Percentiles rank a stretch among this genome's conserved stretches.
phyloP scores from a whole-genome alignment of 2,888 invertebrate species.

The Sphaeridia pumilis region DNA sequence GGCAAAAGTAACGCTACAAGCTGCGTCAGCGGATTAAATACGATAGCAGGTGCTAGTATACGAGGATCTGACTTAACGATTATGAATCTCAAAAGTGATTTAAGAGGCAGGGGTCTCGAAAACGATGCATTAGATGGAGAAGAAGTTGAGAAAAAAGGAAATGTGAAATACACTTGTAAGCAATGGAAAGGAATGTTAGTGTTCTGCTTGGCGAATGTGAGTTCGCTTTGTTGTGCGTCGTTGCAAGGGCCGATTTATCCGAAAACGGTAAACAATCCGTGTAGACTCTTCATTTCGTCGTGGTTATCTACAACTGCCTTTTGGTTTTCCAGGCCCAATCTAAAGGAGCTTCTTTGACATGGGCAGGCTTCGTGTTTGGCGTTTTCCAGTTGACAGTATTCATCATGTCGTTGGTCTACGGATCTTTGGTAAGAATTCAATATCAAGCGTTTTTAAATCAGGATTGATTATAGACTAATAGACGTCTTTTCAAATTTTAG shows the following conservation, averaged over 20 bases:
- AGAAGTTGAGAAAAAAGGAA: neutral
- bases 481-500: conserved; percentile 41
- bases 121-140: neutral
- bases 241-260: conserved; percentile 7
- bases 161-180: neutral
- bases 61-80: neutral
- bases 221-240: conserved; percentile 5
- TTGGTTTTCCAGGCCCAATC: conserved; percentile 53
- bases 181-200: neutral
- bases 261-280: neutral
- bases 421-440: conserved; percentile 50
- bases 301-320: neutral
- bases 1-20: neutral
- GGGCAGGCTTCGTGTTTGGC: conserved; percentile 76
- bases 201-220: neutral
- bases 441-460: neutral
- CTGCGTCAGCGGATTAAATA: neutral
- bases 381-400: conserved; percentile 73
- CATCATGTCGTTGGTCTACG: conserved; percentile 67
- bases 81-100: neutral
- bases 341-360: conserved; percentile 65
- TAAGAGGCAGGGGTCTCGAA: neutral
- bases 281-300: neutral
- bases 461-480: neutral
- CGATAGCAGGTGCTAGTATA: neutral